Evolutionary conservation across 2,888 invertebrate genomes (phyloP), one percentile per base, ranked within the genome.

Genomic region (Volucella zonaria): DNA sequence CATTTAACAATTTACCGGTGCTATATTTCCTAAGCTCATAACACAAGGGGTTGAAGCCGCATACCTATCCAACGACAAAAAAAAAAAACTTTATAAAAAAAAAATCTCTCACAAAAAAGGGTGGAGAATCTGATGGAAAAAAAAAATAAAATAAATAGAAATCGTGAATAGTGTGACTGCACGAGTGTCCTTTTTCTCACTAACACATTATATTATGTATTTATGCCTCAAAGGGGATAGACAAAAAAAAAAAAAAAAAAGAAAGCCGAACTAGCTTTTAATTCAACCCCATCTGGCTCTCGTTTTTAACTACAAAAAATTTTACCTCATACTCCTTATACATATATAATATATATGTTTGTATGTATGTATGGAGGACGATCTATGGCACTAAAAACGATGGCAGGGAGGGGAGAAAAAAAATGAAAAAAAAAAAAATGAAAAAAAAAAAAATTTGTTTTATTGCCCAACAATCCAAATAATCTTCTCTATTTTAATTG

Each of bases 1-100:
- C 75, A 80, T 75, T 81, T 75, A 81, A 74, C 73, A 68, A 75
- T 81, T 67, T 52, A 56, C 73, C 67, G 79, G 74, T 74, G 67
- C 67, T 56, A 52, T 51, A 71, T 52, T 42, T 51, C 45, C 40
- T 59, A 51, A 56, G 68, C 23, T 49, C 42, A n/a, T 51, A 40
- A 18, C 8, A 15, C 8, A 15, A 56, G 42, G 67, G 64, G 78
- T 78, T 66, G 52, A 61, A 52, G 14, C 6, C 31, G 31, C 31
- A 31, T 31, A 31, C 31, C 31, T 31, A 12, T 12, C 40, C 14
- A 67, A 18, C 15, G 8, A 42, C 12, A 31, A 31, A 18, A 51
- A 12, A 52, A 12, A 18, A 12, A 23, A 47, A 58, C 18, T 23
- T 23, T 23, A 54, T 2, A 18, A 45, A 42, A 42, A 31, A 23